These are phyloP conservation scores for Crypturellus undulatus DNA, from an alignment of 2,113 vertebrate genomes.

Conservation along the genomic window DNA sequence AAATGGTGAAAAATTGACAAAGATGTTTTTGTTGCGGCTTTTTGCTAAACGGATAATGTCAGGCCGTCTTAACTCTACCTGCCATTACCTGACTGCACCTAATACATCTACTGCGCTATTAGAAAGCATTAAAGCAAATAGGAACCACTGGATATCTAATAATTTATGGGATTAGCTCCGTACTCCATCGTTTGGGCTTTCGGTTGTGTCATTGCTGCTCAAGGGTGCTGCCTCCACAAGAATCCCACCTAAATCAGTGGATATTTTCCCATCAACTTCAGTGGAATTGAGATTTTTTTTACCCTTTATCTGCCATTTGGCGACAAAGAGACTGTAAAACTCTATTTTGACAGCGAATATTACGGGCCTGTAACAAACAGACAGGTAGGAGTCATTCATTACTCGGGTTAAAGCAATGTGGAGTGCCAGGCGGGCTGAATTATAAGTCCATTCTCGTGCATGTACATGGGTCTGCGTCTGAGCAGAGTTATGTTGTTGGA, in stretches of 20 bases:
- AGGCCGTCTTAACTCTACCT: neutral
- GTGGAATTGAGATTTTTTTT: constrained; percentile 10
- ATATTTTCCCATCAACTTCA: constrained; percentile 26
- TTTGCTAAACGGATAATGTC: neutral
- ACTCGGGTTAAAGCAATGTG: constrained; percentile 49
- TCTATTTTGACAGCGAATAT: neutral
- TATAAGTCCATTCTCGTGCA: constrained; percentile 57
- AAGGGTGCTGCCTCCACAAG: neutral
- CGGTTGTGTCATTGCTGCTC: neutral
- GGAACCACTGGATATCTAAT: neutral
- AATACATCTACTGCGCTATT: neutral
- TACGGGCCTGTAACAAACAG: constrained; percentile 21
- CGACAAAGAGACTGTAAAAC: constrained; percentile 24
- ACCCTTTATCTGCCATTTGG: constrained; percentile 35
- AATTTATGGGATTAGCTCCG: neutral
- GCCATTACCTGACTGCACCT: neutral
- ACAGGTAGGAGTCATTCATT: constrained; percentile 16
- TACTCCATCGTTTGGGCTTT: neutral
- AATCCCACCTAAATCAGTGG: neutral
- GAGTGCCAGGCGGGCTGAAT: constrained; percentile 57
- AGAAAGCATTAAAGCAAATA: neutral
- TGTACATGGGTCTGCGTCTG: constrained; percentile 19
- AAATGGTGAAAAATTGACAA: neutral
- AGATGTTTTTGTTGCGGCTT: neutral
- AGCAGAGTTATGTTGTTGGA: constrained; percentile 62